Evolutionary conservation across 2,888 invertebrate species (phyloP).

Genomic region (Eupithecia exiguata): DNA sequence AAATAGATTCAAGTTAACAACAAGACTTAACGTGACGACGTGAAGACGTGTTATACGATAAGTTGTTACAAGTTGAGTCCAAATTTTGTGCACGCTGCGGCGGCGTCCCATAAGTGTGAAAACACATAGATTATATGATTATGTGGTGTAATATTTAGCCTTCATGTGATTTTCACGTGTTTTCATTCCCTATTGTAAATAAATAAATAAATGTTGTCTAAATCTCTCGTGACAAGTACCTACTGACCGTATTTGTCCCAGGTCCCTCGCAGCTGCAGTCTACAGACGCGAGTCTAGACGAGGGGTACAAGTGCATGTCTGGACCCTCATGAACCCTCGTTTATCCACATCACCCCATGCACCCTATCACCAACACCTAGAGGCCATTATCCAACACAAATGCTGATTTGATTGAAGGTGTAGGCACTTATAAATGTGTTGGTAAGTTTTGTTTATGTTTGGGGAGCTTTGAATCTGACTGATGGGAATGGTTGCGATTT

Average conservation of each 20-base stretch:
- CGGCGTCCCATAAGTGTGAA: too few species aligned
- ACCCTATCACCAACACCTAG: conserved; percentile 36
- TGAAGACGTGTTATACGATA: too few species aligned
- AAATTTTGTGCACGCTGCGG: too few species aligned
- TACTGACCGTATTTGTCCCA: conserved; percentile 46
- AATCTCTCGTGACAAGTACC: background rate
- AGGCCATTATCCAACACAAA: conserved; percentile 35
- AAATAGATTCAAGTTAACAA: too few species aligned
- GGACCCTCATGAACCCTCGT: conserved; percentile 73
- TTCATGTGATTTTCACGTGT: too few species aligned
- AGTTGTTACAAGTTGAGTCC: too few species aligned
- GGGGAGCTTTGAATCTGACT: conserved; percentile 31
- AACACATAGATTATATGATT: too few species aligned
- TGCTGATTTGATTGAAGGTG: conserved; percentile 35
- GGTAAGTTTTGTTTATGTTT: conserved; percentile 40
- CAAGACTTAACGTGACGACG: too few species aligned
- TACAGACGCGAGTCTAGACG: conserved; percentile 78
- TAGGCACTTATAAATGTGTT: conserved; percentile 26
- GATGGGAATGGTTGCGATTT: conserved; percentile 20
- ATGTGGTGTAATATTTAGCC: too few species aligned
- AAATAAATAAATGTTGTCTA: too few species aligned
- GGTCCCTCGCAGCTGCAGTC: conserved; percentile 55
- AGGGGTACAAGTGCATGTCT: conserved; percentile 81
- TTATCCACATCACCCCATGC: conserved; percentile 32
- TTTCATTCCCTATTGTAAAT: too few species aligned